phyloP scores from a whole-genome alignment of 1,140 invertebrate species.

The Reticulitermes speratus region DNA sequence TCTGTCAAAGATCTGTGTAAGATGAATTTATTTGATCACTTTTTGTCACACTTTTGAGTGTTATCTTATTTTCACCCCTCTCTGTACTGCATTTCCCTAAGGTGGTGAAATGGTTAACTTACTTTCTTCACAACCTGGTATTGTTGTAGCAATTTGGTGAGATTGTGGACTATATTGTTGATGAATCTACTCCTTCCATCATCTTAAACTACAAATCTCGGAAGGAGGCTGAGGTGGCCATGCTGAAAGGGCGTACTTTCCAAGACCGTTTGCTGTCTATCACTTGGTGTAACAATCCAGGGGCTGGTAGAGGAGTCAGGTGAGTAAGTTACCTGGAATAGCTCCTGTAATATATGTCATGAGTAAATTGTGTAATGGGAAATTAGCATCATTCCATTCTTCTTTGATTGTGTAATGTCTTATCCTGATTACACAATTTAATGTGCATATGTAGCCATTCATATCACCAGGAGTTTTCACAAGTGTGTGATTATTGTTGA shows the following conservation, averaged over 20 bases:
- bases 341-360: background rate
- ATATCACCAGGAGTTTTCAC: too few relatives aligned
- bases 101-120: too few relatives aligned
- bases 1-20: slow-evolving; percentile 6
- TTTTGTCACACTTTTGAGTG: background rate
- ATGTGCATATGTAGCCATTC: too few relatives aligned
- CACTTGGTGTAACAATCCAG: slow-evolving; percentile 43
- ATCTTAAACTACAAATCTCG: slow-evolving; percentile 70
- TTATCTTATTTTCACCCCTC: slow-evolving; percentile 13
- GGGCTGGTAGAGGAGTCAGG: slow-evolving; percentile 13
- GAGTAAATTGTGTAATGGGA: background rate
- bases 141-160: slow-evolving; percentile 68
- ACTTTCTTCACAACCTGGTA: background rate
- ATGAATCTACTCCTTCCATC: slow-evolving; percentile 64
- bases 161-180: slow-evolving; percentile 65
- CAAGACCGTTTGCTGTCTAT: slow-evolving; percentile 54
- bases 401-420: background rate
- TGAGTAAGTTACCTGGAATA: background rate
- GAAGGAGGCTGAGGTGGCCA: slow-evolving; percentile 70
- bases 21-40: slow-evolving; percentile 24
- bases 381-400: background rate
- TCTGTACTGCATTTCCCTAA: too few relatives aligned
- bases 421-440: too few relatives aligned
- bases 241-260: slow-evolving; percentile 64
- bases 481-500: too few relatives aligned